Base-by-base conservation (phyloP, 2,113 vertebrate species). In the Oenanthe oenanthe region DNA sequence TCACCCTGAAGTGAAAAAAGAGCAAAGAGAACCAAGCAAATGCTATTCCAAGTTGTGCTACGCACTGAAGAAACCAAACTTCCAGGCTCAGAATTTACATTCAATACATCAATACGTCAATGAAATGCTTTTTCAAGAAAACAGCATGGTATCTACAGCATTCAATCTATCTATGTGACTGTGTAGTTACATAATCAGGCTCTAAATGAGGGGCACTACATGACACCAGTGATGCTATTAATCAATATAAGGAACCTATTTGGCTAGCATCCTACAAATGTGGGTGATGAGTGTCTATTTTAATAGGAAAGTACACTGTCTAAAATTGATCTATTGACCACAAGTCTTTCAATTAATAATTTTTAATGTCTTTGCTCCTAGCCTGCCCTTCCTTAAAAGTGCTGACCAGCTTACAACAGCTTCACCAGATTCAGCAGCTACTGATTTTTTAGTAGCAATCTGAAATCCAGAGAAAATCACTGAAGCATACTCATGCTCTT, bases 311-410 rank as follows among this genome's bases (percentile, higher is more conserved):
- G 57, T 54, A 88, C 40, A 61, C 28, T 78, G 67, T 80, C 76
- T 92, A 92, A 93, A 95, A 94, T 38, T 74, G 75, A 97, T 92
- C 56, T 74, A 84, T 50, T 92, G 90, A 96, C 63, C 81, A 71
- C 2, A 19, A 61, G 56, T 73, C 54, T 36, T 94, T 71, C 43
- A 87, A 94, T 92, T 88, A 89, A 74, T 87, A 72, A 85, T 88
- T 89, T 82, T 82, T 73, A 78, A 83, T 88, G 36, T 78, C 53
- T 87, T 32, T 82, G 78, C 84, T 82, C 26, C 54, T 66, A 85
- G 45, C 13, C 43, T 76, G 50, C 24, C 57, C 45, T 84, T 85
- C 62, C 54, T 31, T 58, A 16, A 43, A 95, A 91, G 48, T 28
- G 42, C 58, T 22, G 42, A 17, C 8, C 36, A 57, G 26, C 29